Percentiles rank a stretch among this genome's conserved stretches.
These are phyloP conservation scores for Nephrocerus scutellatus DNA, from an alignment of 2,888 invertebrate genomes.

Conservation along the genomic window DNA sequence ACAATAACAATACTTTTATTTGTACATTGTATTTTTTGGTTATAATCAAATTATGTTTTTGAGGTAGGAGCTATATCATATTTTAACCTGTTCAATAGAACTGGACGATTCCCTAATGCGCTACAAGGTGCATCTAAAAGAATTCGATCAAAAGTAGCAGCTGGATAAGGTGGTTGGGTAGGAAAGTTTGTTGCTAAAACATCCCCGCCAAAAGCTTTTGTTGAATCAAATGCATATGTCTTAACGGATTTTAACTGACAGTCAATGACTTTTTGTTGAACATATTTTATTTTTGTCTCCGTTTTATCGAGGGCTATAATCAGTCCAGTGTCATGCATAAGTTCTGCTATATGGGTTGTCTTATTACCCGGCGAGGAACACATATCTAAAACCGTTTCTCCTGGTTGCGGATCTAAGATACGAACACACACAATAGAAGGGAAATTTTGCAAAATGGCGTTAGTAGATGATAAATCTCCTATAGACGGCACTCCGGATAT, in stretches of 20 bases:
- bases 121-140: conserved; percentile 85
- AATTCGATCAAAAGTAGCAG: conserved; percentile 67
- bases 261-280: conserved; percentile 52
- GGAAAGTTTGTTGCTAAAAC: not conserved
- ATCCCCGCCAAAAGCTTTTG: conserved; percentile 47
- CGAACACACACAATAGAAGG: conserved; percentile 76
- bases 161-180: conserved; percentile 58
- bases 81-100: no score
- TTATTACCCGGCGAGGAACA: conserved; percentile 96
- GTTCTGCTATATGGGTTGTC: conserved; percentile 78
- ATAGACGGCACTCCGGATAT: conserved; percentile 65
- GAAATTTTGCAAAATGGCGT: conserved; percentile 70
- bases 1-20: no score
- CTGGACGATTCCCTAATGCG: conserved; percentile 78
- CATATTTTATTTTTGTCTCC: conserved; percentile 55
- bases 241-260: conserved; percentile 57
- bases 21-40: no score
- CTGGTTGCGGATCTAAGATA: conserved; percentile 64
- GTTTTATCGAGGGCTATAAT: conserved; percentile 74
- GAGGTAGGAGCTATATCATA: no score
- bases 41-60: no score
- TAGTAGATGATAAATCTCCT: conserved; percentile 57
- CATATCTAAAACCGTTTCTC: conserved; percentile 75
- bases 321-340: conserved; percentile 65
- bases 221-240: conserved; percentile 64